Conservation (phyloP, 1,140 invertebrate genomes). For the Popillia japonica region DNA sequence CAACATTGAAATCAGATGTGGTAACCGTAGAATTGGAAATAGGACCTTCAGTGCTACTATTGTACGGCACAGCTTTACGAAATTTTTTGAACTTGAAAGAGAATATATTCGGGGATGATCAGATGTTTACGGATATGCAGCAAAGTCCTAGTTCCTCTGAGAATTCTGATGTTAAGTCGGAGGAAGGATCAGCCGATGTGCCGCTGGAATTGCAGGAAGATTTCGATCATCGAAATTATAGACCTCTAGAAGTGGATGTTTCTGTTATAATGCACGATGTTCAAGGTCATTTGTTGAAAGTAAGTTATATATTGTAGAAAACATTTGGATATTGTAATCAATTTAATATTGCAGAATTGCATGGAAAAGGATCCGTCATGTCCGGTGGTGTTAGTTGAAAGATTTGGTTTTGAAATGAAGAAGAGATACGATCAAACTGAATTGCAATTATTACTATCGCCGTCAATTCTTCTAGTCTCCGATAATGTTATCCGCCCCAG, state of each 20-base stretch:
- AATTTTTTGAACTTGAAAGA: constrained; percentile 92
- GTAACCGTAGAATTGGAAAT: constrained; percentile 93
- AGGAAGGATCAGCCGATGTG: constrained; percentile 49
- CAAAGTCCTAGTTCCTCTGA: constrained; percentile 60
- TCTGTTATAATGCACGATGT: constrained; percentile 96
- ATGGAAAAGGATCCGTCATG: constrained; percentile 87
- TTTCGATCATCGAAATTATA: constrained; percentile 87
- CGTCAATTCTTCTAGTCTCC: constrained; percentile 81
- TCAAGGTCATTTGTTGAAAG: constrained; percentile 89
- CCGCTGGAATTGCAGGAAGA: constrained; percentile 59
- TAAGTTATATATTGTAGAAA: constrained; percentile 48
- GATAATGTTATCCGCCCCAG: constrained; percentile 73
- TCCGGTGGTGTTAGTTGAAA: constrained; percentile 88
- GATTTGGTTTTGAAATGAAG: constrained; percentile 96
- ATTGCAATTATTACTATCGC: constrained; percentile 90
- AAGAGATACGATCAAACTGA: constrained; percentile 91
- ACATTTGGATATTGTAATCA: neutral
- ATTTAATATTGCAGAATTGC: constrained; percentile 72
- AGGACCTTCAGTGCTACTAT: constrained; percentile 86
- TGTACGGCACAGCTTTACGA: constrained; percentile 89
- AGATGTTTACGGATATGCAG: constrained; percentile 92
- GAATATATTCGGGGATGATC: constrained; percentile 96
- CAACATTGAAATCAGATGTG: constrained; percentile 81
- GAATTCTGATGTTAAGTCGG: constrained; percentile 50
- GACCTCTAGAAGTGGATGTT: constrained; percentile 90